phyloP scores from a whole-genome alignment of 2,113 vertebrate species.

The rabbit (Oryctolagus cuniculus) region mOryCun1.1 NC_091453.1:73390001-73390500 shows the following conservation, averaged over 20 bases:
- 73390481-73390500: conserved; percentile 14
- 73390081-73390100: conserved; percentile 74
- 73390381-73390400: conserved; percentile 14
- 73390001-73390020: conserved; percentile 65
- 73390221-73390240: neutral
- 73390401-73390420: neutral
- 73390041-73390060: conserved; percentile 77
- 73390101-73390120: conserved; percentile 65
- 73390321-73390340: neutral
- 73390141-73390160: conserved; percentile 73
- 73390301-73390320: neutral
- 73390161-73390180: conserved; percentile 62
- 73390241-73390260: neutral
- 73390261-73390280: conserved; percentile 7
- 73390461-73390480: conserved; percentile 3
- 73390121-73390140: conserved; percentile 67
- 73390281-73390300: neutral
- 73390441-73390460: neutral
- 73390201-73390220: conserved; percentile 56
- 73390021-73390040: conserved; percentile 76
- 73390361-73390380: neutral
- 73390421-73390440: neutral
- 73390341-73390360: conserved; percentile 7
- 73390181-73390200: conserved; percentile 55
- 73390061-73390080: conserved; percentile 57